Evolutionary conservation across 2,888 invertebrate genomes (phyloP).

Genomic region (Chaetoderma sp.): DNA sequence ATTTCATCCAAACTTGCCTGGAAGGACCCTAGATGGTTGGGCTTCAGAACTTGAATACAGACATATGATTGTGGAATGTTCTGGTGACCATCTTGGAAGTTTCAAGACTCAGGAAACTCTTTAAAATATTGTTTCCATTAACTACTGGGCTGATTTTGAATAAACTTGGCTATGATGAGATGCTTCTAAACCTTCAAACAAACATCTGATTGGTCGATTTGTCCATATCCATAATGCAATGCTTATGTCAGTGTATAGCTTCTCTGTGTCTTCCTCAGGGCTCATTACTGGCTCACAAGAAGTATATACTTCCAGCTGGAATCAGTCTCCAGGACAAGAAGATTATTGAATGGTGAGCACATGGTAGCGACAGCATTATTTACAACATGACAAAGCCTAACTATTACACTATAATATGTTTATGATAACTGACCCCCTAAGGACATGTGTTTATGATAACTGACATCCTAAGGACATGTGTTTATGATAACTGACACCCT

Average conservation of each 20-base stretch:
- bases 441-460: not conserved
- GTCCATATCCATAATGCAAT: not conserved
- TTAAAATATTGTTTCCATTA: no score
- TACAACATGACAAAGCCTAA: not conserved
- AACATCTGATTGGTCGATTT: not conserved
- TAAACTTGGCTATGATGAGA: no score
- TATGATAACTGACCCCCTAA: not conserved
- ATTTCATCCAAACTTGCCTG: no score
- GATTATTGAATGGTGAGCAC: conserved; percentile 57
- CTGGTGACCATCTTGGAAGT: no score
- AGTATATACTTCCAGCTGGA: conserved; percentile 76
- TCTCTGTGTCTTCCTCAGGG: conserved; percentile 44
- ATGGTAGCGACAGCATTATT: not conserved
- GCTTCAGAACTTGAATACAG: no score
- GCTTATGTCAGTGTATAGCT: not conserved
- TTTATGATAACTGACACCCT: not conserved
- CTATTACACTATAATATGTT: not conserved
- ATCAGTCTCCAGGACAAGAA: conserved; percentile 54
- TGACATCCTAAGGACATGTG: no score
- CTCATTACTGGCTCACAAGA: conserved; percentile 56
- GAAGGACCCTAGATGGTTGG: no score
- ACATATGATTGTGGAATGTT: no score
- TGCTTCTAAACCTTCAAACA: not conserved
- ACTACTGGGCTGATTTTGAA: no score
- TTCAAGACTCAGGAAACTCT: no score